These are phyloP conservation scores for Cromileptes altivelis DNA, from an alignment of 2,113 vertebrate species.

Conservation along the genomic window DNA sequence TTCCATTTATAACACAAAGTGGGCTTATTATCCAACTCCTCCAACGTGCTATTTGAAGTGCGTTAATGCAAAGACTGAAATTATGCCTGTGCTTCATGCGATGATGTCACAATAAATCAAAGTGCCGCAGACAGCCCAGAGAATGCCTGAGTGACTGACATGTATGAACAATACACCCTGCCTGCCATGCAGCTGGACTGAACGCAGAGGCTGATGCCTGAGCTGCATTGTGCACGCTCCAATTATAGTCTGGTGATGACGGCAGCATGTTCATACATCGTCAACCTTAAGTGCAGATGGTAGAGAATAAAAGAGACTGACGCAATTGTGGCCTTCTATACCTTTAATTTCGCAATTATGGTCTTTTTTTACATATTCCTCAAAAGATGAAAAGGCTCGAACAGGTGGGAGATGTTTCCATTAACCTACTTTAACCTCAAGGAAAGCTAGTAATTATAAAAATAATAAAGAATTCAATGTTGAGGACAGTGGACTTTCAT, in stretches of 20 bases:
- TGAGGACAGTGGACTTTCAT: not conserved
- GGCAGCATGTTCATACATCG: conserved; percentile 58
- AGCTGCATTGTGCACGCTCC: conserved; percentile 50
- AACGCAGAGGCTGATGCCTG: conserved; percentile 61
- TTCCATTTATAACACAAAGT: conserved; percentile 42
- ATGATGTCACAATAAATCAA: conserved; percentile 47
- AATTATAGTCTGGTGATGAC: conserved; percentile 68
- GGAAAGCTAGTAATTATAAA: not conserved
- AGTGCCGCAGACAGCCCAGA: conserved; percentile 42
- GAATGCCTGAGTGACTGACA: conserved; percentile 50
- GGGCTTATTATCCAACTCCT: conserved; percentile 45
- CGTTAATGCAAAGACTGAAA: conserved; percentile 36
- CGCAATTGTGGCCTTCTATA: not conserved
- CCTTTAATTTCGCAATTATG: not conserved
- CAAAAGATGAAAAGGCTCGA: not conserved
- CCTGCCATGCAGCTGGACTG: conserved; percentile 49
- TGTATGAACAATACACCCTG: conserved; percentile 41
- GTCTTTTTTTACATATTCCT: not conserved
- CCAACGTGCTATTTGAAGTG: conserved; percentile 26
- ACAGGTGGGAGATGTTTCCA: not conserved
- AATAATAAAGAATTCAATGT: not conserved
- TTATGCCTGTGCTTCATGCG: conserved; percentile 33
- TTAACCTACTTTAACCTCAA: not conserved
- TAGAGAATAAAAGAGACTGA: conserved; percentile 33
- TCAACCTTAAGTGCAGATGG: conserved; percentile 49